Evolutionary conservation across 1,140 invertebrate genomes (phyloP), one percentile per base, ranked within the genome.

Genomic region (Pachyrhynchus sulphureomaculatus): DNA sequence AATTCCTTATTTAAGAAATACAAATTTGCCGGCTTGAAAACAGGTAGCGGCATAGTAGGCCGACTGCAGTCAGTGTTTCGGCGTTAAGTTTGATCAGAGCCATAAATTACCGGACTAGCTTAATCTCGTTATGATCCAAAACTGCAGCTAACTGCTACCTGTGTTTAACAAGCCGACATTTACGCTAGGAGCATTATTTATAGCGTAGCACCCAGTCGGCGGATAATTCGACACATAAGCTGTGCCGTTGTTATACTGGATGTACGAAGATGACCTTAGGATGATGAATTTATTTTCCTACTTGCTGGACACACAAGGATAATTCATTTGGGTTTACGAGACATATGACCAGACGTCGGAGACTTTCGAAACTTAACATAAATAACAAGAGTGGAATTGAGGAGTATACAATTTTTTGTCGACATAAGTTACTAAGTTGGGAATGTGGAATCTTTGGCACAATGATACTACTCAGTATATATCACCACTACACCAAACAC

Each of bases 101-200:
- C 54, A 75, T 75, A 75, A 75, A 75, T 75, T 72, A 72, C 61
- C 51, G 68, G 72, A 68, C 72, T 72, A 73, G 65, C 58, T 68
- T 75, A 75, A 75, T 75, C 74, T 68, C 65, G 68, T 73, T 74
- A 75, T 67, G 65, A 67, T 63, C 65, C 65, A 49, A 62, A 67
- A 67, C 65, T 67, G 69, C 66, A 70, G 62, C 58, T 64, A 70
- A 69, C 68, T 70, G 68, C 66, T 71, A 72, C 69, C 69, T 68
- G 65, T 72, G 68, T 71, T 69, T 68, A 67, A 63, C 68, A 64
- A 69, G 65, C 62, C 41, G 57, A 61, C 65, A 64, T 60, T 67
- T 67, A 57, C 57, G 47, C 52, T 45, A 48, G 42, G 23, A 34
- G 55, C 44, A 54, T 62, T 62, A 61, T 66, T 66, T 58, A 51